Percentiles rank a stretch among this genome's conserved stretches.
phyloP scores from a whole-genome alignment of 2,113 vertebrate species.

The Microtus montanus region DNA sequence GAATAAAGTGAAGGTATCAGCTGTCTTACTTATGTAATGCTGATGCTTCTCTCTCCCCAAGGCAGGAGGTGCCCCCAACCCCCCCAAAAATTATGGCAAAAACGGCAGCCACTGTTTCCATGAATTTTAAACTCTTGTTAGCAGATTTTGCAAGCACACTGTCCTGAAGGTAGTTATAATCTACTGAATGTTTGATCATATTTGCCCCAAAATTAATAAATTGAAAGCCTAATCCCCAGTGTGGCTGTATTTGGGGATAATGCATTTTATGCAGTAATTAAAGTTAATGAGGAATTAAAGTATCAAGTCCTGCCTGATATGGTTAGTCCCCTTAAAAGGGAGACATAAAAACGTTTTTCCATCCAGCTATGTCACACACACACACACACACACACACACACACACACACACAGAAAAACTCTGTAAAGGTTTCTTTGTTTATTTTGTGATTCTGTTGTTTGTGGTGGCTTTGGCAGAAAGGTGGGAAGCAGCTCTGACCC shows the following conservation, averaged over 20 bases:
- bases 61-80: background rate
- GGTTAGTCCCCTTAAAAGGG: background rate
- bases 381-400: background rate
- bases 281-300: background rate
- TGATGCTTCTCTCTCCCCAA: background rate
- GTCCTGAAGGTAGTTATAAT: background rate
- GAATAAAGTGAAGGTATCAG: background rate
- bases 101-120: background rate
- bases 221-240: background rate
- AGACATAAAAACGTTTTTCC: background rate
- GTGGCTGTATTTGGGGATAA: background rate
- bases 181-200: background rate
- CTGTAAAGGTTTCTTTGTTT: background rate
- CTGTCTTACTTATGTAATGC: background rate
- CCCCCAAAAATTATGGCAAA: background rate
- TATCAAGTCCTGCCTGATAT: fast-evolving
- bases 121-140: background rate
- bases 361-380: background rate
- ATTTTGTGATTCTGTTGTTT: background rate
- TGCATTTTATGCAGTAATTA: background rate
- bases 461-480: background rate
- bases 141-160: background rate
- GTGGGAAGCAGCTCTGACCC: background rate
- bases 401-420: no score
- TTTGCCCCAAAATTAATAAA: background rate